These are phyloP conservation scores for Austrolebias charrua DNA, from an alignment of 2,797 vertebrate genomes.

Conservation along the genomic window DNA sequence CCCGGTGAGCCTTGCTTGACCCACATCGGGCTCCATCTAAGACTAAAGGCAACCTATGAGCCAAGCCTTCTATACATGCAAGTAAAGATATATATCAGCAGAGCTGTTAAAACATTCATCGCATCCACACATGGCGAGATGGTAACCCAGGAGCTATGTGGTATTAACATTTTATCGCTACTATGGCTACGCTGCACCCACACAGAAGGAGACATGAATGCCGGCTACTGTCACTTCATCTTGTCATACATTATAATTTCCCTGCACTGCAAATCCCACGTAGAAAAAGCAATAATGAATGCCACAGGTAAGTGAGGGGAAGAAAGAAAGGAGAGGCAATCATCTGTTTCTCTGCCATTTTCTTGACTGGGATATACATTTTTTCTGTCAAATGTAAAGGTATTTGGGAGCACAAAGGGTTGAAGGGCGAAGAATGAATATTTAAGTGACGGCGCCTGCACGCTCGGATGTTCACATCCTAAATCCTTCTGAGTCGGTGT, in stretches of 20 bases:
- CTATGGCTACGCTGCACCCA: constrained; percentile 57
- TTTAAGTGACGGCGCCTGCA: constrained; percentile 28
- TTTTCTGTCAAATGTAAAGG: constrained; percentile 39
- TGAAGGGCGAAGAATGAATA: constrained; percentile 31
- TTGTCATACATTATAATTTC: constrained; percentile 66
- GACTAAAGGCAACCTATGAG: constrained; percentile 52
- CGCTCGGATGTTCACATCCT: constrained; percentile 13
- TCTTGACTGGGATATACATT: constrained; percentile 40
- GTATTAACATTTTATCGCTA: constrained; percentile 69
- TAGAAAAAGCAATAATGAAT: constrained; percentile 57
- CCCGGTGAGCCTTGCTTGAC: constrained; percentile 75
- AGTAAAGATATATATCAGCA: constrained; percentile 43
- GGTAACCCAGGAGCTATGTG: constrained; percentile 67
- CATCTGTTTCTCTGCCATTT: constrained; percentile 41
- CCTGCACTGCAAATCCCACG: constrained; percentile 40
- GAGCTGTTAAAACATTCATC: constrained; percentile 68
- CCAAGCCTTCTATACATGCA: constrained; percentile 38
- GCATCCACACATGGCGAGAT: constrained; percentile 64
- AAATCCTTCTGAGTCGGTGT: constrained; percentile 48
- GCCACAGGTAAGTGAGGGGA: constrained; percentile 17
- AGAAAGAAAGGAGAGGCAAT: constrained; percentile 43
- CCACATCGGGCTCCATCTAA: constrained; percentile 76
- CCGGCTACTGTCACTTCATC: constrained; percentile 62
- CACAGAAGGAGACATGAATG: constrained; percentile 46
- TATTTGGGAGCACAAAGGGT: constrained; percentile 19